phyloP scores from a whole-genome alignment of 2,797 vertebrate genomes.

The Microchirus variegatus region DNA sequence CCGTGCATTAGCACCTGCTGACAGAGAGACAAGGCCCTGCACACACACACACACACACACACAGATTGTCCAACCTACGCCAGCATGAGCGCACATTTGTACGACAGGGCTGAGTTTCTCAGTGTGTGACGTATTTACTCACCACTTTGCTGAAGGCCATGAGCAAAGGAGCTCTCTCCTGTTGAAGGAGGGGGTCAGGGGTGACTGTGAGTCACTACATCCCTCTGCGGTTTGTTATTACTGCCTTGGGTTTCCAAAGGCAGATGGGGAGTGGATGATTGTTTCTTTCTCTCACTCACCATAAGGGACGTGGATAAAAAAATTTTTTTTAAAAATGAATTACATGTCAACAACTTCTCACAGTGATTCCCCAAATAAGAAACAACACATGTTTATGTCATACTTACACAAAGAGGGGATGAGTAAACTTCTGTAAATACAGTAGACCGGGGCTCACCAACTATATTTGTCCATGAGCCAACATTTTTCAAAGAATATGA shows the following conservation, averaged over 20 bases:
- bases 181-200: constrained; percentile 21
- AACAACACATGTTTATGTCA: not conserved
- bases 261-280: constrained; percentile 36
- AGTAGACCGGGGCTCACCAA: not conserved
- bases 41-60: not conserved
- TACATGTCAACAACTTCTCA: not conserved
- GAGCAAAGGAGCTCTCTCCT: constrained; percentile 18
- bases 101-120: constrained; percentile 25
- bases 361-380: not conserved
- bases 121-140: constrained; percentile 45
- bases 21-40: too few species aligned
- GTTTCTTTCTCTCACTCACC: constrained; percentile 30
- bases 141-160: constrained; percentile 30
- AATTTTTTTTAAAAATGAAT: not conserved
- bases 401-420: not conserved
- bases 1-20: constrained; percentile 44
- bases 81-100: constrained; percentile 26
- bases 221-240: constrained; percentile 34
- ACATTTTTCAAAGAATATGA: too few species aligned
- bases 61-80: constrained; percentile 42
- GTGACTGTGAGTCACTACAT: constrained; percentile 52
- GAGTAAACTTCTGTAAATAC: too few species aligned
- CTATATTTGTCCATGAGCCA: too few species aligned
- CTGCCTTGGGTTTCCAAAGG: constrained; percentile 24
- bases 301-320: not conserved